A percentile compares a stretch with the other conserved stretches of the same genome.
phyloP scores from a whole-genome alignment of 2,888 invertebrate species.

The Invenusta paracnida region DNA sequence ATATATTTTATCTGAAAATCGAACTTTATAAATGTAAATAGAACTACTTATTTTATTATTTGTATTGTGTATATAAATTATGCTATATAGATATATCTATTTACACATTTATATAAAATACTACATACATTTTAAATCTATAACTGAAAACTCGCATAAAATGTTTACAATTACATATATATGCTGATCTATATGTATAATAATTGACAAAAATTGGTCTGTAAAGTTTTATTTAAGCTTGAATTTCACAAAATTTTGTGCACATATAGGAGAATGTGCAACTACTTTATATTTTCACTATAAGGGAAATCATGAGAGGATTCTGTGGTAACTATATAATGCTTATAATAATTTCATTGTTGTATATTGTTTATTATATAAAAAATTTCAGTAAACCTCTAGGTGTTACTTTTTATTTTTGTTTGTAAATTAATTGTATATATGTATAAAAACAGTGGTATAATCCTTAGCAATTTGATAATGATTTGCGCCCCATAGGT shows the following conservation, averaged over 20 bases:
- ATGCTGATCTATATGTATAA: no score
- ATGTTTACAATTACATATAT: no score
- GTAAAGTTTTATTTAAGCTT: no score
- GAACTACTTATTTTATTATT: no score
- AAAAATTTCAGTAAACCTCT: neutral
- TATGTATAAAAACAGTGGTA: neutral
- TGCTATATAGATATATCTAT: no score
- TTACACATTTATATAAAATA: no score
- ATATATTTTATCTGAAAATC: no score
- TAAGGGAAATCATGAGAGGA: neutral
- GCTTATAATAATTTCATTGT: neutral
- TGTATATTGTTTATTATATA: neutral
- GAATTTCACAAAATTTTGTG: neutral
- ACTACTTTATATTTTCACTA: neutral
- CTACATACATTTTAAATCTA: no score
- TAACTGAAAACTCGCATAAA: no score
- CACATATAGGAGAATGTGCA: neutral
- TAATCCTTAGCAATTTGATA: neutral
- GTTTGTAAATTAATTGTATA: neutral
- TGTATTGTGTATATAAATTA: no score
- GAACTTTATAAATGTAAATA: no score
- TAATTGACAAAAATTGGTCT: no score
- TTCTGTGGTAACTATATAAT: neutral
- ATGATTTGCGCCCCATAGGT: neutral
- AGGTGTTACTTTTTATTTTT: neutral